These are phyloP conservation scores for Microcebus ravelobensis DNA, from an alignment of 2,113 vertebrate species.

Conservation along the genomic window DNA sequence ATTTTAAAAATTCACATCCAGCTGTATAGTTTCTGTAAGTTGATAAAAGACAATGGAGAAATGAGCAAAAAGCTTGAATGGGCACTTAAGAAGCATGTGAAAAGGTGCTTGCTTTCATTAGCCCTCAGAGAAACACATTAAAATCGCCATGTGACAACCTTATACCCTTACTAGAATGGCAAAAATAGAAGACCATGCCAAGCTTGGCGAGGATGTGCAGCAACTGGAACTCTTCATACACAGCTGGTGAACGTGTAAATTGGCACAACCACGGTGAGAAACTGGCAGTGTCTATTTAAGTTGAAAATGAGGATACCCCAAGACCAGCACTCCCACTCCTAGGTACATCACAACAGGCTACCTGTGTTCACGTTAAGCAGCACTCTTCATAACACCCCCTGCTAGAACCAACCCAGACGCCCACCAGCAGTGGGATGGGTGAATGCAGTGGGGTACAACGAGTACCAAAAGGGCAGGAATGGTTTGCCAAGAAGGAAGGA, in stretches of 20 bases:
- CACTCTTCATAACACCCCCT: neutral
- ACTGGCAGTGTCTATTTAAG: neutral
- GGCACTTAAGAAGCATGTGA: neutral
- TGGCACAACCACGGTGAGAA: neutral
- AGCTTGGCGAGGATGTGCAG: neutral
- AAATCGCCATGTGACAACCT: neutral
- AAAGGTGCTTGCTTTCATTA: neutral
- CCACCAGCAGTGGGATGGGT: neutral
- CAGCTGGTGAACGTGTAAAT: neutral
- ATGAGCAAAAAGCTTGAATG: neutral
- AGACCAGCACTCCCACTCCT: neutral
- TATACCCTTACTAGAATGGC: neutral
- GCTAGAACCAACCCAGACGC: neutral
- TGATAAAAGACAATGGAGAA: neutral
- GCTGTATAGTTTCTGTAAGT: neutral
- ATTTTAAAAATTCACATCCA: neutral
- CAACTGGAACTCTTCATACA: neutral
- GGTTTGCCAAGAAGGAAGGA: neutral
- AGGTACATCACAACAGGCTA: neutral
- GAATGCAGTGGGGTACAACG: neutral
- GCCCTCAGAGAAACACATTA: neutral
- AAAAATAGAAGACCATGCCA: neutral
- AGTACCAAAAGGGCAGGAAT: neutral
- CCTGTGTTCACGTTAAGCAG: too few species aligned
- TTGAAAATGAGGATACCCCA: neutral